phyloP scores from a whole-genome alignment of 2,888 invertebrate genomes.

The Sylvicola fuscatus region DNA sequence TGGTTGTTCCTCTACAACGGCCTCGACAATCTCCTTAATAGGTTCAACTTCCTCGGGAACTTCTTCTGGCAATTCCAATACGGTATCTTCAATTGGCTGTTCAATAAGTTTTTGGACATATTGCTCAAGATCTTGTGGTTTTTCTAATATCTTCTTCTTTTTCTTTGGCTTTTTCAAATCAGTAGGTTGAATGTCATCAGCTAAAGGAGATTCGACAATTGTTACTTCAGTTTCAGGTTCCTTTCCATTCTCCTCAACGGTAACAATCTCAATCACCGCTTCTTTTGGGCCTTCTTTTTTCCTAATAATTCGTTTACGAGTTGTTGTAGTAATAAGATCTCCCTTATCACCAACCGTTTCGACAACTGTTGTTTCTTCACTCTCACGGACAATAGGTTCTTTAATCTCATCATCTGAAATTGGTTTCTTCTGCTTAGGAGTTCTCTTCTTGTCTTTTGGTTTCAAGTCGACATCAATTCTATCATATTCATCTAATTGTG shows the following conservation, averaged over 20 bases:
- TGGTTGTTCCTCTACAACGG: constrained; percentile 12
- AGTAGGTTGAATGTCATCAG: background rate
- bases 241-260: constrained; percentile 18
- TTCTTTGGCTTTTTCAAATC: constrained; percentile 4
- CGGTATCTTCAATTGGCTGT: constrained; percentile 12
- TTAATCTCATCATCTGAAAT: constrained; percentile 14
- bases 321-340: constrained; percentile 4
- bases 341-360: constrained; percentile 19
- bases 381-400: constrained; percentile 15
- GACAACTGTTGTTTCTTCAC: constrained; percentile 12
- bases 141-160: constrained; percentile 11
- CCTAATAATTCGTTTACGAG: constrained; percentile 17
- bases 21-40: constrained; percentile 9
- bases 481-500: constrained; percentile 1
- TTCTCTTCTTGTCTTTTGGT: too few relatives aligned
- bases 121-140: constrained; percentile 17
- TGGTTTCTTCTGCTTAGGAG: constrained; percentile 11
- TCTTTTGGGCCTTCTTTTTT: constrained; percentile 17
- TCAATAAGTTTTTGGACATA: constrained; percentile 15
- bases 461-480: constrained; percentile 6
- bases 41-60: constrained; percentile 6
- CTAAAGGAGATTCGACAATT: constrained; percentile 12
- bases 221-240: constrained; percentile 15
- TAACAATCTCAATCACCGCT: constrained; percentile 23
- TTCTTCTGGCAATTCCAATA: constrained; percentile 9